A percentile compares a stretch with the other conserved stretches of the same genome.
Evolutionary conservation across 2,113 vertebrate genomes (phyloP).

Genomic region (Nothobranchius kuhntae): DNA sequence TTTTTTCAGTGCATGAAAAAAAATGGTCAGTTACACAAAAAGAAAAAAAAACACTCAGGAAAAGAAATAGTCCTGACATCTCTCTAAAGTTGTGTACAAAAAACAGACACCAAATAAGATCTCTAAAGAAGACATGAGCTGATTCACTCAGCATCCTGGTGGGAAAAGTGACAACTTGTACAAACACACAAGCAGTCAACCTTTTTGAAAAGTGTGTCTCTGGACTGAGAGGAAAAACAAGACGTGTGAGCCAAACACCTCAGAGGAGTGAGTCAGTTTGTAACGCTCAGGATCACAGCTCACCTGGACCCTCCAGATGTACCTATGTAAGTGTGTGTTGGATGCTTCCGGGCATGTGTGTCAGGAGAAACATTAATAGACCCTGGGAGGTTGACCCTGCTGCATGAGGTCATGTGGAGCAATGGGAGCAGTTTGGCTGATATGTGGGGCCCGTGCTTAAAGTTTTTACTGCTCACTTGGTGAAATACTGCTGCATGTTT

Average conservation of each 20-base stretch:
- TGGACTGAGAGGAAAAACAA: not conserved
- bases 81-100: not conserved
- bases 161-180: not conserved
- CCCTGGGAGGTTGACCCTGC: constrained; percentile 33
- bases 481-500: constrained; percentile 19
- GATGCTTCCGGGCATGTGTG: constrained; percentile 3
- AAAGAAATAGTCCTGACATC: no score
- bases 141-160: not conserved
- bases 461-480: constrained; percentile 18
- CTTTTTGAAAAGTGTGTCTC: not conserved
- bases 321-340: not conserved
- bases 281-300: no score
- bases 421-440: constrained; percentile 43
- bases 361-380: constrained; percentile 48
- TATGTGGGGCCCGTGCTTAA: constrained; percentile 11
- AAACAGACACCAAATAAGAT: not conserved
- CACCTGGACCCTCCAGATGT: not conserved
- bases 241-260: constrained; percentile 32
- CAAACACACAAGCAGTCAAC: constrained; percentile 7
- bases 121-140: not conserved
- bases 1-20: no score
- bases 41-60: no score
- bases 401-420: constrained; percentile 24
- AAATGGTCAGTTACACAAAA: no score
- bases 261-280: not conserved